A percentile compares a stretch with the other conserved stretches of the same genome.
These are phyloP conservation scores for Eugnorisma glareosa DNA, from an alignment of 2,888 invertebrate species.

Conservation along the genomic window DNA sequence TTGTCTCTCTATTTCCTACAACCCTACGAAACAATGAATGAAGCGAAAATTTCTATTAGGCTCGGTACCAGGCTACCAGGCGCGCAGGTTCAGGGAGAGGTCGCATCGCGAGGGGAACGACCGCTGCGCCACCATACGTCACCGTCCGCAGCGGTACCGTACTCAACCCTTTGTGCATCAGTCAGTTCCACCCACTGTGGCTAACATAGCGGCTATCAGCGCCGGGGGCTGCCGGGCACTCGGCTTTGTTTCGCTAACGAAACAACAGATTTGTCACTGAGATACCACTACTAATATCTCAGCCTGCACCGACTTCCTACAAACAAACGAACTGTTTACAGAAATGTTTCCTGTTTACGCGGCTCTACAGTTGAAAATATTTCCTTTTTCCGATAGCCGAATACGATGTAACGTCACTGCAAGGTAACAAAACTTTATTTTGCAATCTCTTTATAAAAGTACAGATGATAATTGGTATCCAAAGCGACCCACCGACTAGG, in stretches of 20 bases:
- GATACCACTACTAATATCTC: conserved; percentile 1
- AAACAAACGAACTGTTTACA: not conserved
- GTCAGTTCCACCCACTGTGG: too few species aligned
- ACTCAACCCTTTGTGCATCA: conserved; percentile 6
- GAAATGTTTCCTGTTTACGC: conserved; percentile 27
- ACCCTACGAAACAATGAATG: not conserved
- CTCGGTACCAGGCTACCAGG: not conserved
- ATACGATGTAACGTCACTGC: not conserved
- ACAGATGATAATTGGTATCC: too few species aligned
- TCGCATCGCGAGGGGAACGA: conserved; percentile 1
- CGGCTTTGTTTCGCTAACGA: conserved; percentile 12
- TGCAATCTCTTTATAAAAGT: not conserved
- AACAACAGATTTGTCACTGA: conserved; percentile 26
- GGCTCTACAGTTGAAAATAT: not conserved
- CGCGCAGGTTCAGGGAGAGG: conserved; percentile 3
- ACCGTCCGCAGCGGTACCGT: not conserved
- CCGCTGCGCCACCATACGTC: not conserved
- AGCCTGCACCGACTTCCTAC: conserved; percentile 21
- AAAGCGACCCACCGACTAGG: too few species aligned
- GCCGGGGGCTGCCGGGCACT: not conserved
- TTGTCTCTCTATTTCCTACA: not conserved
- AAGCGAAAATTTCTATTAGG: not conserved
- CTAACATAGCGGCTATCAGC: conserved; percentile 9
- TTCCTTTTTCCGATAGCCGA: not conserved
- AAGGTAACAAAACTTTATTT: not conserved